These are phyloP conservation scores for Malurus alboscapulatus DNA, from an alignment of 2,113 vertebrate genomes.

Conservation along the genomic window DNA sequence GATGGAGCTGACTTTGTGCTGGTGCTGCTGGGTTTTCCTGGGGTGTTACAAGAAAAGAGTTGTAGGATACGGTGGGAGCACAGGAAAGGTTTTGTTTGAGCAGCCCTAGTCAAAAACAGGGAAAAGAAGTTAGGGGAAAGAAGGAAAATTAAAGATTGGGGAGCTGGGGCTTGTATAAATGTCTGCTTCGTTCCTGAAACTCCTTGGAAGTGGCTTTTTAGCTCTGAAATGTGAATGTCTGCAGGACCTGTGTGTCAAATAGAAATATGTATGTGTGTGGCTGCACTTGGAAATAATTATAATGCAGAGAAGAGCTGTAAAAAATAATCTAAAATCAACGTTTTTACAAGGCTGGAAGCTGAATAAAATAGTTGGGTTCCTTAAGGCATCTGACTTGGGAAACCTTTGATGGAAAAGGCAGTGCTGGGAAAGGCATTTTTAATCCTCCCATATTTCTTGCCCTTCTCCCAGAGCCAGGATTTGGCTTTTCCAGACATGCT, in stretches of 20 bases:
- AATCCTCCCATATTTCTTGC: accelerated
- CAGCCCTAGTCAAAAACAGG: neutral
- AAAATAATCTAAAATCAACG: neutral
- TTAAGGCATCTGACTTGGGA: neutral
- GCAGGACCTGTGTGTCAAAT: neutral
- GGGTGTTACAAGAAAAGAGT: neutral
- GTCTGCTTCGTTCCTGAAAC: neutral
- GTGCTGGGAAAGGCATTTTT: neutral
- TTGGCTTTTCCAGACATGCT: neutral
- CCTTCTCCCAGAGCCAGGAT: neutral
- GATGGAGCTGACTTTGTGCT: neutral
- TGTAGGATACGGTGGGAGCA: neutral
- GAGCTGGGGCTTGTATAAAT: neutral
- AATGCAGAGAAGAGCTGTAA: neutral
- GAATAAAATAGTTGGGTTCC: neutral
- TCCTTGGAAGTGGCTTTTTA: neutral
- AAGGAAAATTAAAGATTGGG: neutral
- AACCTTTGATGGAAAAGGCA: neutral
- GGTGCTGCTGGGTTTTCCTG: neutral
- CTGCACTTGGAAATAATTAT: neutral
- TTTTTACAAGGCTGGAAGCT: neutral
- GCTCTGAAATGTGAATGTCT: neutral
- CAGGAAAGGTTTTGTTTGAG: neutral
- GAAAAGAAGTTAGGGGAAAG: neutral
- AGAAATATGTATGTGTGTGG: neutral